Evolutionary conservation across 2,888 invertebrate genomes (phyloP).

Genomic region (Vandiemenella viatica): DNA sequence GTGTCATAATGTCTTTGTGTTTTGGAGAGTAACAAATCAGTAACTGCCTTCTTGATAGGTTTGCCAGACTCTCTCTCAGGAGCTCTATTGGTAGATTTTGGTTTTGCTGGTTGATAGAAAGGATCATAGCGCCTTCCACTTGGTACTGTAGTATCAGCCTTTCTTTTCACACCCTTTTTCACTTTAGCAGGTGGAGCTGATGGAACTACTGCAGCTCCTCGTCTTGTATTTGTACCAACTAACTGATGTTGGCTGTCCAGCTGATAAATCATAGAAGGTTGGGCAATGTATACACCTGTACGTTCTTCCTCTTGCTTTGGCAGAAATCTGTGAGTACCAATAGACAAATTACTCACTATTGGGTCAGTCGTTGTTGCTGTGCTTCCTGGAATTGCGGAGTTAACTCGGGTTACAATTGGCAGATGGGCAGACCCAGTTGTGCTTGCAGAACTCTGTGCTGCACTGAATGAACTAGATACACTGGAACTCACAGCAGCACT

Average conservation of each 20-base stretch:
- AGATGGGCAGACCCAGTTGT: conserved; percentile 18
- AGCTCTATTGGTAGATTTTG: conserved; percentile 74
- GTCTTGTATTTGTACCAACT: conserved; percentile 1
- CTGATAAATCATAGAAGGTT: conserved; percentile 29
- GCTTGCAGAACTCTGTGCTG: conserved; percentile 28
- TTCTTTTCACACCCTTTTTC: conserved; percentile 94
- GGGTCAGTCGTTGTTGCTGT: conserved; percentile 55
- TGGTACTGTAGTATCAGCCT: conserved; percentile 96
- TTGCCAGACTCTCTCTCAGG: conserved; percentile 86
- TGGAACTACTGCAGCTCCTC: conserved; percentile 35
- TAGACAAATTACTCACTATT: conserved; percentile 25
- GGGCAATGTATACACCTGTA: conserved; percentile 27
- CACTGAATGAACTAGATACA: conserved; percentile 24
- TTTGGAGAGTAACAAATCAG: conserved; percentile 28
- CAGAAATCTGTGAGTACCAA: conserved; percentile 33
- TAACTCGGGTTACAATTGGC: conserved; percentile 35
- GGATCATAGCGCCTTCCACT: conserved; percentile 71
- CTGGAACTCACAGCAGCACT: conserved; percentile 20
- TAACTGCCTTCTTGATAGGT: conserved; percentile 76
- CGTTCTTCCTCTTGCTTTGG: conserved; percentile 27
- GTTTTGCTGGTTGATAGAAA: conserved; percentile 49
- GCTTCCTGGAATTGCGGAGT: conserved; percentile 47
- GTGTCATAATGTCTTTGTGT: conserved; percentile 38
- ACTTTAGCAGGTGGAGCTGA: conserved; percentile 69
- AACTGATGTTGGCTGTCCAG: conserved; percentile 26